These are phyloP conservation scores for Microcebus lehilahytsara DNA, from an alignment of 2,113 vertebrate genomes.

Conservation along the genomic window DNA sequence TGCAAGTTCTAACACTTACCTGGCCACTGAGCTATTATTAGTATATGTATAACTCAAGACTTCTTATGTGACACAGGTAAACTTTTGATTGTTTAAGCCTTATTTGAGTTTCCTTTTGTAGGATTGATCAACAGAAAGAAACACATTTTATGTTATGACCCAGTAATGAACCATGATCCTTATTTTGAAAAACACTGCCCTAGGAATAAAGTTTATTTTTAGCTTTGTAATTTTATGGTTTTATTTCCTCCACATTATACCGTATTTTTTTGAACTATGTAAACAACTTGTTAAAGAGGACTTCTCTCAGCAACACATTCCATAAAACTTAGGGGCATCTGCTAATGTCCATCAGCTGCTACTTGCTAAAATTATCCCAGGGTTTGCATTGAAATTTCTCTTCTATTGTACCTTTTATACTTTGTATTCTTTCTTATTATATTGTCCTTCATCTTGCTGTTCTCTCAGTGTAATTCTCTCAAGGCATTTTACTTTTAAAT, in stretches of 20 bases:
- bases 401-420: background rate
- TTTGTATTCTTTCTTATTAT: background rate
- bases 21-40: background rate
- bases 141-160: background rate
- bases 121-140: background rate
- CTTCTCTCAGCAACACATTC: background rate
- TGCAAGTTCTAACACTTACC: background rate
- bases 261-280: background rate
- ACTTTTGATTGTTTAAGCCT: background rate
- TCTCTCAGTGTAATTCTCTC: background rate
- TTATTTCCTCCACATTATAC: background rate
- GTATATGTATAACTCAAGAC: background rate
- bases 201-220: background rate
- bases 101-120: background rate
- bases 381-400: background rate
- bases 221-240: background rate
- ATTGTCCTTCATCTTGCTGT: background rate
- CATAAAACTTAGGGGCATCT: background rate
- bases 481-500: background rate
- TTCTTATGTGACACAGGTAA: background rate
- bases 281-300: constrained; percentile 10
- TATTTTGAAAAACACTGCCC: background rate
- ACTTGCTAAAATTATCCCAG: background rate
- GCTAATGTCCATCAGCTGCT: background rate
- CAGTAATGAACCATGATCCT: background rate